phyloP scores from a whole-genome alignment of 2,113 vertebrate genomes.

The Colossoma macropomum region DNA sequence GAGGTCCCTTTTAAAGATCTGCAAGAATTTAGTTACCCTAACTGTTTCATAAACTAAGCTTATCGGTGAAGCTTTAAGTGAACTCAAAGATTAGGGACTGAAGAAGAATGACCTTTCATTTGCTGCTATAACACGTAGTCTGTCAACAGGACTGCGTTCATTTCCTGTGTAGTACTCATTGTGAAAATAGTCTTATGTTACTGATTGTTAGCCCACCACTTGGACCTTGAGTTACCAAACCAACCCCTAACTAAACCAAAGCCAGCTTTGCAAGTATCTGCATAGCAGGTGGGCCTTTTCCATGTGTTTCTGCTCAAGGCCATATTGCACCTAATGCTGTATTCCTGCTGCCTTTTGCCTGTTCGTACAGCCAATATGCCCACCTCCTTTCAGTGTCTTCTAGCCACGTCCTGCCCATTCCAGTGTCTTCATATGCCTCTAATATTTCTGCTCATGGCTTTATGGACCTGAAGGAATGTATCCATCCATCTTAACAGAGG shows the following conservation, averaged over 20 bases:
- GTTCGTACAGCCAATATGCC: neutral
- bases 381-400: neutral
- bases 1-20: conserved; percentile 27
- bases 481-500: neutral
- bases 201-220: conserved; percentile 19
- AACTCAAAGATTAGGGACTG: conserved; percentile 8
- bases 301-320: neutral
- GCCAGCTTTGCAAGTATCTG: conserved; percentile 67
- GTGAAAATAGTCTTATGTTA: conserved; percentile 15
- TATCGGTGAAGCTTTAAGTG: conserved; percentile 20
- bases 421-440: neutral
- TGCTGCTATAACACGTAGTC: conserved; percentile 53
- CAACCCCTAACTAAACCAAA: conserved; percentile 73
- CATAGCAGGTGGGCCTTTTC: conserved; percentile 28
- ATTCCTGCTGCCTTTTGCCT: neutral
- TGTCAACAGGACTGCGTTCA: neutral
- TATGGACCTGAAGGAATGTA: conserved; percentile 7
- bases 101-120: conserved; percentile 18
- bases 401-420: conserved; percentile 21
- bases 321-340: conserved; percentile 26
- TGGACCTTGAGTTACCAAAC: conserved; percentile 51
- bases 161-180: conserved; percentile 46
- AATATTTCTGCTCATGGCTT: neutral
- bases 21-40: neutral
- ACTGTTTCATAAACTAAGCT: neutral